Percentiles rank a stretch among this genome's conserved stretches.
phyloP scores from a whole-genome alignment of 2,113 vertebrate genomes.

The Nasalis larvatus region DNA sequence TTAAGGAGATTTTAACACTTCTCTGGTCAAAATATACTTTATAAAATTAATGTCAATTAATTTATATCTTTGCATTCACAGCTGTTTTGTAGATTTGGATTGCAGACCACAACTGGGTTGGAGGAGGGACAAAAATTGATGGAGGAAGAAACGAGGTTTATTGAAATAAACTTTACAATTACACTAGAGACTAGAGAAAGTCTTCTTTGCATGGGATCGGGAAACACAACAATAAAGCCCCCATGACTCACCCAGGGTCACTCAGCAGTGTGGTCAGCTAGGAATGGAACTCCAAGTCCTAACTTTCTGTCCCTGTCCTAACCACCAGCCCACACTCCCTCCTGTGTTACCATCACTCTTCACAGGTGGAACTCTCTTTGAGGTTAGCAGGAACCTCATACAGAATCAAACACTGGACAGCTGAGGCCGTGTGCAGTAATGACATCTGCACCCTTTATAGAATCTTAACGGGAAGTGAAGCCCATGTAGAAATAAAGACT shows the following conservation, averaged over 20 bases:
- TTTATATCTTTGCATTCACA: not conserved
- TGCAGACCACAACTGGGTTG: not conserved
- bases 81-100: not conserved
- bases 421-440: not conserved
- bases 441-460: not conserved
- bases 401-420: not conserved
- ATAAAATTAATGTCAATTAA: not conserved
- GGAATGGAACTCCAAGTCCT: not conserved
- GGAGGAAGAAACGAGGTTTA: not conserved
- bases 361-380: not conserved
- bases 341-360: not conserved
- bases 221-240: not conserved
- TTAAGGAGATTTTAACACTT: not conserved
- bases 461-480: not conserved
- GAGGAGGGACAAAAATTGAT: not conserved
- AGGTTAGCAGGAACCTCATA: not conserved
- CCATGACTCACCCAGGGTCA: not conserved
- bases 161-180: not conserved
- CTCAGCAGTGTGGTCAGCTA: not conserved
- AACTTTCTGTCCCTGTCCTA: not conserved
- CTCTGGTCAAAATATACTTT: not conserved
- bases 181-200: not conserved
- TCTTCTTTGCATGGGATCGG: not conserved
- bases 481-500: constrained; percentile 37
- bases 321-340: not conserved